Base-by-base conservation (phyloP, 23 tunicate species). In the Pegea sp. region DNA sequence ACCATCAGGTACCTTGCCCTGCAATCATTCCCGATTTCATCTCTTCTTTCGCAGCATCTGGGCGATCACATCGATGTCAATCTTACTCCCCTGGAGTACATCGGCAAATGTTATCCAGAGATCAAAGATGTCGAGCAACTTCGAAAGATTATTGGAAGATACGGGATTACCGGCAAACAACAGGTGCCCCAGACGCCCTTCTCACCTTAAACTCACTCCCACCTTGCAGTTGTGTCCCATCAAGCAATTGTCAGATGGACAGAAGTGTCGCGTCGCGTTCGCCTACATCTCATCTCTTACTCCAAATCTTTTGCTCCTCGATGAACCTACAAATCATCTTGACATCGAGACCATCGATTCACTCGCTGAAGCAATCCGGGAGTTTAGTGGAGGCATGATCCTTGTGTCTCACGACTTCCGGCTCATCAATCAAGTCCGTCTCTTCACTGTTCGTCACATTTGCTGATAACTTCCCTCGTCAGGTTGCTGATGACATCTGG, bases 311-410 rank as follows among this genome's bases (percentile, higher is more conserved):
- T 32, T 84, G 1, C 54, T 84, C 24, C 86, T 84, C 22, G 95
- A 84, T 71, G 95, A 84, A 84, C 95, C 95, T 25, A 84, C 95
- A 2, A 84, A 84, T 57, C 95, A 84, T 43, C 50, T 84, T 38
- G 95, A 84, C 44, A 84, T 84, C 30, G 95, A 84, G 54, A 84
- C 95, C 29, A 84, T 84, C 33, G 95, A 84, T 44, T 86, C 95
- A 22, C 71, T 84, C 8, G 95, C 84, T 24, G 95, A 84, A 13
- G 95, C 95, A 26, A 84, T 84, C 54, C 56, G 54, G 20, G 95
- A 69, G 7, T 84, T 67, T 30, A 74, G 63, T 38, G 95, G 95
- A 6, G 95, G 95, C 30, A 57, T 84, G 67, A 69, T 84, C 19
- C 60, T 84, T 31, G 95, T 84, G 24, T 74, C 86, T 63, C 95